A percentile compares a stretch with the other conserved stretches of the same genome.
Evolutionary conservation across 2,888 invertebrate species (phyloP).

Genomic region (Drosophila villosipedis): DNA sequence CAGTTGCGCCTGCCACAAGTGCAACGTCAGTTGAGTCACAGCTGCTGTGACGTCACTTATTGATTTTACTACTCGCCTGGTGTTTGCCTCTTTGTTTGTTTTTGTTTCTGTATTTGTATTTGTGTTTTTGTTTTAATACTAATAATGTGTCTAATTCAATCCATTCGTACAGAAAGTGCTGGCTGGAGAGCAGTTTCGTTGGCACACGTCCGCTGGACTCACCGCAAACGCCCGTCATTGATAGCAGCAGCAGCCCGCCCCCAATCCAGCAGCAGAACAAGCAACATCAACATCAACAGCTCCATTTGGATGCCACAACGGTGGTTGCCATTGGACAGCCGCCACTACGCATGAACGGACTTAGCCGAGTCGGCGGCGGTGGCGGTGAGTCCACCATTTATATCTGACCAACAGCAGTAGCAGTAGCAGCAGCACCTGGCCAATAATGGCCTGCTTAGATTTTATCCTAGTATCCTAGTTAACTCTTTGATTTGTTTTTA

Average conservation of each 20-base stretch:
- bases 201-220: constrained; percentile 94
- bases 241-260: constrained; percentile 84
- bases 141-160: not conserved
- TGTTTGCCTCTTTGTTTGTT: constrained; percentile 29
- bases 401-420: constrained; percentile 58
- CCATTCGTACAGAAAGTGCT: constrained; percentile 87
- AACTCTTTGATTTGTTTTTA: constrained; percentile 32
- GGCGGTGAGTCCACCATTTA: constrained; percentile 85
- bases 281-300: constrained; percentile 47
- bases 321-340: constrained; percentile 54
- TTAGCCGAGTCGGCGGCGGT: constrained; percentile 85
- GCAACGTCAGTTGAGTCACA: constrained; percentile 44
- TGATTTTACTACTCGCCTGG: constrained; percentile 58
- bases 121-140: no score
- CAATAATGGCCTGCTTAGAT: constrained; percentile 42
- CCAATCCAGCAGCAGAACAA: constrained; percentile 21
- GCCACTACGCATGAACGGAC: constrained; percentile 85
- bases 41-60: constrained; percentile 61
- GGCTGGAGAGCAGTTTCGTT: constrained; percentile 97
- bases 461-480: constrained; percentile 13
- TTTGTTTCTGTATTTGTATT: no score
- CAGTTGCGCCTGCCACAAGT: constrained; percentile 45
- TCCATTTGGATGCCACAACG: constrained; percentile 48
- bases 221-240: constrained; percentile 92
- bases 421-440: constrained; percentile 13